Evolutionary conservation across 2,113 vertebrate species (phyloP), one percentile per base, ranked within the genome.

Genomic region (Lynx canadensis): DNA sequence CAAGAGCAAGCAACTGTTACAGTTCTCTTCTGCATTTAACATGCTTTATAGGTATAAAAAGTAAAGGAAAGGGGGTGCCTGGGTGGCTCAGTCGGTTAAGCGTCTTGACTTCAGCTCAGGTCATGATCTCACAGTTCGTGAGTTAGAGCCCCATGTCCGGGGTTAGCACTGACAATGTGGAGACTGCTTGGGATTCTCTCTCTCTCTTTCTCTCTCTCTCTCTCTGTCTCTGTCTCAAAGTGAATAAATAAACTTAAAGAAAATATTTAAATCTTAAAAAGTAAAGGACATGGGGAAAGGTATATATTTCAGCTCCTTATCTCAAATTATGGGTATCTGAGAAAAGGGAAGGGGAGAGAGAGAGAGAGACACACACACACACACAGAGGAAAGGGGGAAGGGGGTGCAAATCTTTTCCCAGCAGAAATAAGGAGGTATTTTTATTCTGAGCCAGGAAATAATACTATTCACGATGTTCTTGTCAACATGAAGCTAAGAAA

Each of bases 401-500:
- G 4, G 12, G 19, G 38, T 5, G 21, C 13, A 36, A 27, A 4
- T 74, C 23, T 74, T 78, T 33, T 10, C n/a, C 79, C 11, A 12
- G 9, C 1, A 60, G 78, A 82, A 45, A 79, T 31, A 52, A 92
- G 45, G 27, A 69, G 27, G 25, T 13, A 18, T 60, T 52, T 94
- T 81, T 36, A 85, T 80, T 68, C 31, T 2, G 1, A 78, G 52
- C 31, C 29, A 81, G 38, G 45, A 86, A 89, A 73, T 65, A n/a
- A 3, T 31, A 38, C 63, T 82, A 36, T 71, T 95, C 16, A 15
- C 11, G 13, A 78, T 71, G 90, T 95, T 97, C 83, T 90, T 90
- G 74, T 95, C 83, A 82, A 90, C 25, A 21, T 60, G 85, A 85
- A 73, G 81, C 80, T 89, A 79, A 93, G 86, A 78, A 50, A 83